These are phyloP conservation scores for Dendrolimus kikuchii DNA, from an alignment of 1,140 invertebrate genomes.

Conservation along the genomic window DNA sequence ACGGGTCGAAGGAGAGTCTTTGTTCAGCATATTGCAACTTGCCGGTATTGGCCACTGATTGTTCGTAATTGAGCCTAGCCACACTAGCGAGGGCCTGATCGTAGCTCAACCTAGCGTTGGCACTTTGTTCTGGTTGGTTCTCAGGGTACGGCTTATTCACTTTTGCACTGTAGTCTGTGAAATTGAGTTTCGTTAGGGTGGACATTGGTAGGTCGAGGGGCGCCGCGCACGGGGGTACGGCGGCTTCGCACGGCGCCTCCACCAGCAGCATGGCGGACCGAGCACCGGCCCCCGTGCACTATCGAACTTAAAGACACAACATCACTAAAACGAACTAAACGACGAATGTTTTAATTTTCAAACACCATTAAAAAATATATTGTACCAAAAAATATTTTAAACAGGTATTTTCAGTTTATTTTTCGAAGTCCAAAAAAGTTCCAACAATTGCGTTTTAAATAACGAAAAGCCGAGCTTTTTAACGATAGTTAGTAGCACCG, in stretches of 20 bases:
- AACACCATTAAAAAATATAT: slow-evolving; percentile 2
- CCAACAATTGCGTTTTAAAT: slow-evolving; percentile 5
- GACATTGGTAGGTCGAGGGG: slow-evolving; percentile 62
- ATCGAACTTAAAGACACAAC: slow-evolving; percentile 32
- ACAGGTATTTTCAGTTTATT: too few species aligned
- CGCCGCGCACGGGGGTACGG: slow-evolving; percentile 62
- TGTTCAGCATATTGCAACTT: slow-evolving; percentile 55
- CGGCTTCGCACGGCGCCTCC: slow-evolving; percentile 65
- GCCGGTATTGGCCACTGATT: slow-evolving; percentile 32
- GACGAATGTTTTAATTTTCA: background rate
- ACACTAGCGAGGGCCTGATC: slow-evolving; percentile 48
- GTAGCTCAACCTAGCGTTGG: slow-evolving; percentile 43
- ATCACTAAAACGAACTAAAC: slow-evolving; percentile 27
- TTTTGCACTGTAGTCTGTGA: slow-evolving; percentile 65
- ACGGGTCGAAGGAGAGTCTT: slow-evolving; percentile 46
- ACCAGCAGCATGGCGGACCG: slow-evolving; percentile 63
- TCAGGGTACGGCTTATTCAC: slow-evolving; percentile 48
- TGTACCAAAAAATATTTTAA: background rate
- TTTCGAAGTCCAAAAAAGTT: too few species aligned
- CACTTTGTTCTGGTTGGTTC: slow-evolving; percentile 30
- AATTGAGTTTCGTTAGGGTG: slow-evolving; percentile 56
- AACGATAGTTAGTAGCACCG: slow-evolving; percentile 28
- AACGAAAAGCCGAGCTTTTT: slow-evolving; percentile 17
- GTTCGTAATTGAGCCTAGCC: slow-evolving; percentile 52
- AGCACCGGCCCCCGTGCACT: slow-evolving; percentile 25